Evolutionary conservation across 2,888 invertebrate genomes (phyloP), one percentile per base, ranked within the genome.

Genomic region (Stramonita haemastoma): DNA sequence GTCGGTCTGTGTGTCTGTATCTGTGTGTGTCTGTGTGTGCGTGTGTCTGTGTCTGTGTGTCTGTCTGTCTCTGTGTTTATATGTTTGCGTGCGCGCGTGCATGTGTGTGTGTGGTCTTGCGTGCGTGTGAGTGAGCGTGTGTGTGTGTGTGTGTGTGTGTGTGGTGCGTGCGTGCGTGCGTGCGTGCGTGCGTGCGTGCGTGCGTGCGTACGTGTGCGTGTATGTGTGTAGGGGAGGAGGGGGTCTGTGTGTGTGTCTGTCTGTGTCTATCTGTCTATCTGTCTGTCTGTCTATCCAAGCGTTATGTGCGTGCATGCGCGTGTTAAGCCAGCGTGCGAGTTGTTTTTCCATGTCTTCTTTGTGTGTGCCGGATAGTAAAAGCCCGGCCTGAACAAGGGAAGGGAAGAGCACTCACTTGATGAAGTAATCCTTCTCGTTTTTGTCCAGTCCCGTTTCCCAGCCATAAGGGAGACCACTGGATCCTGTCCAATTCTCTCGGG

Each of bases 371-470:
- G 26, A 66, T 22, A 13, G 1, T 17, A 66, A 66, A 66, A 66
- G 19, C 19, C 17, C n/a, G 26, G 26, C 34, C 32, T 11, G 34
- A 26, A 32, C 34, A 84, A 84, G 34, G 36, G 26, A 84, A 26
- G 32, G 13, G 34, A 17, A 79, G 22, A 36, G 8, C 26, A 95
- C 98, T 97, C 96, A 98, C 98, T 98, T 98, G 97, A 98, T 98
- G 97, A 98, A 98, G 96, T 98, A 98, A 91, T 98, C 97, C 93
- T 98, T 97, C 91, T 98, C 98, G 95, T 97, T 94, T 97, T 97
- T 94, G 96, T 98, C 98, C 91, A 98, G 96, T 46, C 98, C 98
- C 95, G 98, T 97, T 96, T 98, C 98, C 98, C 98, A 98, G 26
- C 98, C 98, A 95, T 98, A 98, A 0, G 98, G 98, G 90, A 98